These are phyloP conservation scores for Saccostrea echinata DNA, from an alignment of 1,140 invertebrate genomes.

Conservation along the genomic window DNA sequence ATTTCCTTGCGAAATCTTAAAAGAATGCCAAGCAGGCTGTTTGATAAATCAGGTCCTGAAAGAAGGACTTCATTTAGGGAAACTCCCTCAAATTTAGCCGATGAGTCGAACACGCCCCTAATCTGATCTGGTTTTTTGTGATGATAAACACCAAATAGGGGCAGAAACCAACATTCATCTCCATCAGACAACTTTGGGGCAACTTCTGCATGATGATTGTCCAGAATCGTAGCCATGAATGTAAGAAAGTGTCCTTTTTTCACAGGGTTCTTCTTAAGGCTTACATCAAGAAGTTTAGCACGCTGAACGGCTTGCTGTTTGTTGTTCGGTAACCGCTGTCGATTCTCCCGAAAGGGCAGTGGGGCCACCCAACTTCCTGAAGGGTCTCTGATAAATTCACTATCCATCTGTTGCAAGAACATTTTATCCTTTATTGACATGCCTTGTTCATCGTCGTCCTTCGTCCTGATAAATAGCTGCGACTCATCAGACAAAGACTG, in stretches of 20 bases:
- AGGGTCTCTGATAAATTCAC: not conserved
- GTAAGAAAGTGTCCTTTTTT: constrained; percentile 54
- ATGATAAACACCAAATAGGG: constrained; percentile 58
- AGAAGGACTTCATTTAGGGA: constrained; percentile 67
- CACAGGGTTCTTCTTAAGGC: constrained; percentile 49
- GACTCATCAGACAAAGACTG: not conserved
- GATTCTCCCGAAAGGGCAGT: constrained; percentile 53
- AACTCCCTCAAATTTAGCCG: constrained; percentile 51
- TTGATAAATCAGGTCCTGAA: constrained; percentile 75
- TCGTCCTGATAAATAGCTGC: constrained; percentile 22
- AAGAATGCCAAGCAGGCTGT: constrained; percentile 57
- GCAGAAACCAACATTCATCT: constrained; percentile 59
- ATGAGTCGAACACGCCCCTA: constrained; percentile 60
- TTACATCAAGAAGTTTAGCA: constrained; percentile 47
- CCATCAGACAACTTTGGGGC: constrained; percentile 42
- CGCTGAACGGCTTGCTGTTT: constrained; percentile 26
- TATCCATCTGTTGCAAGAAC: constrained; percentile 32
- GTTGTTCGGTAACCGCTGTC: constrained; percentile 58
- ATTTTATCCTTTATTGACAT: constrained; percentile 10
- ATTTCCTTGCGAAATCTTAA: constrained; percentile 57
- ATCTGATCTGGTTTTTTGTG: constrained; percentile 58
- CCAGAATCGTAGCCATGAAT: constrained; percentile 52
- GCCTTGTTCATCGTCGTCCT: constrained; percentile 32
- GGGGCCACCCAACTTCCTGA: constrained; percentile 57
- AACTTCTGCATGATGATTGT: constrained; percentile 54